A percentile compares a stretch with the other conserved stretches of the same genome.
Conservation (phyloP, 2,888 invertebrate species). For the Cremastobaeus sp. region DNA sequence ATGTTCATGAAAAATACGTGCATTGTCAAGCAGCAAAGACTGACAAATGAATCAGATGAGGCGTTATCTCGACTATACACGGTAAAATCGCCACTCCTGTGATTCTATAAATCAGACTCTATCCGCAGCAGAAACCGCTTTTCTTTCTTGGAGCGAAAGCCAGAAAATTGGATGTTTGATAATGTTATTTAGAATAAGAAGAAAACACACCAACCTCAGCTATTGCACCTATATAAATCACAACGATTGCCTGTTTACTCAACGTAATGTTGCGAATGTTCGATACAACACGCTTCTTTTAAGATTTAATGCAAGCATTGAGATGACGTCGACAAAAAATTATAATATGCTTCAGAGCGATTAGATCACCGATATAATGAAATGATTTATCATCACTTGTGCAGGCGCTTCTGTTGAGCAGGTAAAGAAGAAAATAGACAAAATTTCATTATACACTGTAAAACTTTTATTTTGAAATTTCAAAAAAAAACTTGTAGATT, state of each 20-base stretch:
- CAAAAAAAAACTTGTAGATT: no score
- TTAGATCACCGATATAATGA: no score
- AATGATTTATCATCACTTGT: no score
- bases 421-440: no score
- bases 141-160: not conserved
- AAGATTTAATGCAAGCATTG: not conserved
- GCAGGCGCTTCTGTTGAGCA: no score
- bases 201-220: not conserved
- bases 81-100: constrained; percentile 12
- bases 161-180: constrained; percentile 25
- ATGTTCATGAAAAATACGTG: constrained; percentile 17
- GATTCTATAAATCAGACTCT: constrained; percentile 28
- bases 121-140: not conserved
- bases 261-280: constrained; percentile 1
- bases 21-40: constrained; percentile 6
- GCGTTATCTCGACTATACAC: constrained; percentile 14
- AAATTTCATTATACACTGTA: no score
- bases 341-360: not conserved
- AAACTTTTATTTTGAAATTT: no score
- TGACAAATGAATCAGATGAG: constrained; percentile 32
- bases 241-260: not conserved
- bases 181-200: not conserved
- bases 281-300: not conserved
- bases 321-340: not conserved
- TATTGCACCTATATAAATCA: not conserved